phyloP scores from a whole-genome alignment of 92 coral and sea anemone species.

The Zoanthus sansibaricus region DNA sequence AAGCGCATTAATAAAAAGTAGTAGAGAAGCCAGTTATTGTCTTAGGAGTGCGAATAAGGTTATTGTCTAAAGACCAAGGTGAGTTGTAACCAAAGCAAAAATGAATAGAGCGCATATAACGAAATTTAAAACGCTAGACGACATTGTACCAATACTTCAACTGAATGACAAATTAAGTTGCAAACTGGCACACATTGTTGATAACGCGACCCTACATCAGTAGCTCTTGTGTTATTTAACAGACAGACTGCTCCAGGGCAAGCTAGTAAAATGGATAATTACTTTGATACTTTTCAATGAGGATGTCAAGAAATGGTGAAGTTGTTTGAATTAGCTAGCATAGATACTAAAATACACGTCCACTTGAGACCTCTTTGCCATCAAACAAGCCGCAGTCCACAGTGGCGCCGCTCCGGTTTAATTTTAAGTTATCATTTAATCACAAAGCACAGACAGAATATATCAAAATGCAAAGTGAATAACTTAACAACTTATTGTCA shows the following conservation, averaged over 20 bases:
- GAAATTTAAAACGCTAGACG: conserved; percentile 1
- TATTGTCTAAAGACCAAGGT: not conserved
- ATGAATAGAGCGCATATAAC: not conserved
- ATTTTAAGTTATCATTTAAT: conserved; percentile 29
- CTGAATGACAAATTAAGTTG: not conserved
- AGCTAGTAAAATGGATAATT: not conserved
- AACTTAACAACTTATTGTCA: conserved; percentile 48
- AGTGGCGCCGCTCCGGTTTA: conserved; percentile 37
- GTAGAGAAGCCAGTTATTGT: not conserved
- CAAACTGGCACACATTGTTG: not conserved
- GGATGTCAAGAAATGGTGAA: conserved; percentile 42
- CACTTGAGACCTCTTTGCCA: conserved; percentile 48
- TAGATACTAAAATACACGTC: conserved; percentile 30
- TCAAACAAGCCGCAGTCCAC: conserved; percentile 40
- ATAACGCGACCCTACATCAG: not conserved
- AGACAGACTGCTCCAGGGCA: conserved; percentile 27
- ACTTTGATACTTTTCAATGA: conserved; percentile 33
- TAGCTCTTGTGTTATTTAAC: not conserved
- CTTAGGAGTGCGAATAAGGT: conserved; percentile 1
- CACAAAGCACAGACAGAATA: conserved; percentile 32
- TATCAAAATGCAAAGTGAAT: conserved; percentile 19
- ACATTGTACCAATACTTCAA: conserved; percentile 8
- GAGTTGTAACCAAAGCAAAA: not conserved
- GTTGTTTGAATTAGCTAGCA: conserved; percentile 51
- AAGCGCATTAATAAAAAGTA: not conserved